Conservation (phyloP, 1,140 invertebrate genomes). For the Pachyrhynchus sulphureomaculatus region DNA sequence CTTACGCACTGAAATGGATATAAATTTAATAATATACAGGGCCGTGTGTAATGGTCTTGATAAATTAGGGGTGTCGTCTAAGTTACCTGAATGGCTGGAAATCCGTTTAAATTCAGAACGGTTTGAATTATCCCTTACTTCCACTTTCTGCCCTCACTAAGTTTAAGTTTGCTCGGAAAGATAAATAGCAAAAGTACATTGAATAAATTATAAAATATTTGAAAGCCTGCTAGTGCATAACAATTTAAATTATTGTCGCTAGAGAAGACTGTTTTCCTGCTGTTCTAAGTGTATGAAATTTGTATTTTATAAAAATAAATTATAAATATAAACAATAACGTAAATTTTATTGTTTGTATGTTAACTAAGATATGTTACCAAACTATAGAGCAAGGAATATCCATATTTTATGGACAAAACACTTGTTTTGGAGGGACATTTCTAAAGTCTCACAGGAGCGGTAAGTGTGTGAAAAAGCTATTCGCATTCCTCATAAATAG, state of each 20-base stretch:
- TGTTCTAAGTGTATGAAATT: background rate
- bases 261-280: no score
- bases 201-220: slow-evolving; percentile 23
- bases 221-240: slow-evolving; percentile 1
- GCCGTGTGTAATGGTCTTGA: slow-evolving; percentile 33
- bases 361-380: no score
- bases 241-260: slow-evolving; percentile 10
- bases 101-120: slow-evolving; percentile 27
- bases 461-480: no score
- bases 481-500: no score
- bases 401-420: no score
- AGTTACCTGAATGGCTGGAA: slow-evolving; percentile 29
- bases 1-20: slow-evolving; percentile 29
- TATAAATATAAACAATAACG: no score
- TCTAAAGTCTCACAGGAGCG: no score
- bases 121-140: slow-evolving; percentile 31
- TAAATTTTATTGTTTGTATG: no score
- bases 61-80: slow-evolving; percentile 31
- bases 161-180: slow-evolving; percentile 22
- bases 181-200: slow-evolving; percentile 25
- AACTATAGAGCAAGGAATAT: no score
- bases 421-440: no score
- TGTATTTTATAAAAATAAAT: background rate
- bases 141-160: slow-evolving; percentile 25
- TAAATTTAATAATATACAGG: slow-evolving; percentile 36